Conservation (phyloP, 1,140 invertebrate species). For the Pinna nobilis region DNA sequence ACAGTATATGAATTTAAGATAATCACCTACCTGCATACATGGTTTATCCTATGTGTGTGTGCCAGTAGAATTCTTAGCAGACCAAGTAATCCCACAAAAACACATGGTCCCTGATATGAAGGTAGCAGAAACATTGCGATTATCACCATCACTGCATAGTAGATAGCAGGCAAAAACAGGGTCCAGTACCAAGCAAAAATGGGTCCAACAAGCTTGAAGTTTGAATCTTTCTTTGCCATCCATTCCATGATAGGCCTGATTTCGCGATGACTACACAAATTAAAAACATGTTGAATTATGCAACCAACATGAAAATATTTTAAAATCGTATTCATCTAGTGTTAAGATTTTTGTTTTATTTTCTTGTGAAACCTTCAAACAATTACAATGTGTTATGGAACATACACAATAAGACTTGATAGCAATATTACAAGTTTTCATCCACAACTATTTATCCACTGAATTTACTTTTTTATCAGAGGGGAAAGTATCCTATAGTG, state of each 20-base stretch:
- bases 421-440: too few species aligned
- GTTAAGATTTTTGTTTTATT: too few species aligned
- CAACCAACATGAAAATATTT: not conserved
- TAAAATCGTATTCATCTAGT: not conserved
- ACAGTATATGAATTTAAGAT: not conserved
- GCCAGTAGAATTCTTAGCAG: conserved; percentile 29
- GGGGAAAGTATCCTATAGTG: too few species aligned
- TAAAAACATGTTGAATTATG: not conserved
- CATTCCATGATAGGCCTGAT: conserved; percentile 47
- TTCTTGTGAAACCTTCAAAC: too few species aligned
- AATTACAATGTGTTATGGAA: too few species aligned
- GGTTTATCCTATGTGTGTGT: conserved; percentile 56
- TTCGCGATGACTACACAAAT: conserved; percentile 54
- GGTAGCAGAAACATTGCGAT: conserved; percentile 26
- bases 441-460: too few species aligned
- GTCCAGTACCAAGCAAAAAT: conserved; percentile 55
- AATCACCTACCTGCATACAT: conserved; percentile 58
- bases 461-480: too few species aligned
- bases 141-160: conserved; percentile 41
- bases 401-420: too few species aligned
- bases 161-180: conserved; percentile 50
- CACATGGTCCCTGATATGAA: conserved; percentile 50
- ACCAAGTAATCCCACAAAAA: conserved; percentile 36
- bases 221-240: conserved; percentile 24
- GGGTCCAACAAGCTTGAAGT: conserved; percentile 37